Evolutionary conservation across 2,888 invertebrate species (phyloP).

Genomic region (Agriotes lineatus): DNA sequence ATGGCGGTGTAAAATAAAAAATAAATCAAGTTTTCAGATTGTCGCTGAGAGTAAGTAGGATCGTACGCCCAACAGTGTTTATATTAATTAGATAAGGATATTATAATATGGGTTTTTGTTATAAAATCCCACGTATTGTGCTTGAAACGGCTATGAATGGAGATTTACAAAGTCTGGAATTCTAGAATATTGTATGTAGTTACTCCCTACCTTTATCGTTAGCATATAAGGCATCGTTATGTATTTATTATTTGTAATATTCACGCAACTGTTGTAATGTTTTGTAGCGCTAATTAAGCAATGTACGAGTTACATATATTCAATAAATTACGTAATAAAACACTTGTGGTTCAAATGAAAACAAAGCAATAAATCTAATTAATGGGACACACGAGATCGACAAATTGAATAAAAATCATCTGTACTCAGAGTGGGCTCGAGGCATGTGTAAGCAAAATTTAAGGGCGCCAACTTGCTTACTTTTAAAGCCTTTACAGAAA

Average conservation of each 20-base stretch:
- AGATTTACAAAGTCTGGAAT: slow-evolving; percentile 17
- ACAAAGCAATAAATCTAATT: slow-evolving; percentile 18
- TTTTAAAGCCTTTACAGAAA: no score
- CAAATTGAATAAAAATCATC: not conserved
- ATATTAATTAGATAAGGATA: slow-evolving; percentile 33
- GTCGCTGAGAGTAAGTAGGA: slow-evolving; percentile 8
- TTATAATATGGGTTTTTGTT: slow-evolving; percentile 34
- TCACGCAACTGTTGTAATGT: slow-evolving; percentile 31
- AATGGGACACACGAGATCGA: not conserved
- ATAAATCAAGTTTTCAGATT: not conserved
- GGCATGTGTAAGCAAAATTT: no score
- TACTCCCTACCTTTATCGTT: slow-evolving; percentile 17
- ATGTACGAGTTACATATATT: slow-evolving; percentile 26
- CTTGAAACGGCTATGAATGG: slow-evolving; percentile 34
- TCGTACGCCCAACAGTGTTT: slow-evolving; percentile 25
- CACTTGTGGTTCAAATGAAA: not conserved
- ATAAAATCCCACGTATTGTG: slow-evolving; percentile 27
- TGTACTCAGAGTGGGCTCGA: no score
- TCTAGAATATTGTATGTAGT: slow-evolving; percentile 13
- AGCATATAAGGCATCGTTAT: slow-evolving; percentile 26
- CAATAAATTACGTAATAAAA: slow-evolving; percentile 30
- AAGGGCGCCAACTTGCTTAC: no score
- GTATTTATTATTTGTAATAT: slow-evolving; percentile 35
- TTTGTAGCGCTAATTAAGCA: slow-evolving; percentile 18
- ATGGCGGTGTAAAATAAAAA: not conserved